A percentile compares a stretch with the other conserved stretches of the same genome.
phyloP scores from a whole-genome alignment of 2,888 invertebrate species.

The Myopa testacea region DNA sequence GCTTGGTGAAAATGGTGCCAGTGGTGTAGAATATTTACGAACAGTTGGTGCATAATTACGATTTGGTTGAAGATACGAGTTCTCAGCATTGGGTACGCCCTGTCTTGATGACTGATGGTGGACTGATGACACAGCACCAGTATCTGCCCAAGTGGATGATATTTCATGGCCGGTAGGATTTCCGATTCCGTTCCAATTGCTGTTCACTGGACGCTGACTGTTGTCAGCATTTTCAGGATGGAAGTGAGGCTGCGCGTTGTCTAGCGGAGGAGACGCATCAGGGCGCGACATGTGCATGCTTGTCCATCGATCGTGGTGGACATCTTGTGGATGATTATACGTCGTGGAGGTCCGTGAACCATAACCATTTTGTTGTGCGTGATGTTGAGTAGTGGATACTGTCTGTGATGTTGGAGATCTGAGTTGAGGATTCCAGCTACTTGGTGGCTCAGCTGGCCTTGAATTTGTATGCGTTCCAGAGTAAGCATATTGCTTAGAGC shows the following conservation, averaged over 20 bases:
- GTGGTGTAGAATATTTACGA: slow-evolving; percentile 53
- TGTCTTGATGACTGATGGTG: neutral
- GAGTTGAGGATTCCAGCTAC: slow-evolving; percentile 24
- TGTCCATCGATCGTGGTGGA: slow-evolving; percentile 58
- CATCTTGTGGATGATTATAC: neutral
- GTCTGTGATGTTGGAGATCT: slow-evolving; percentile 15
- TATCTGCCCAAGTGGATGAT: neutral
- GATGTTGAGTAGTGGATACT: slow-evolving; percentile 4
- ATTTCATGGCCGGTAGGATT: too few species aligned
- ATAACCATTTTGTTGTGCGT: slow-evolving; percentile 21
- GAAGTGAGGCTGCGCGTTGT: slow-evolving; percentile 12
- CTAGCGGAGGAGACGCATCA: slow-evolving; percentile 39
- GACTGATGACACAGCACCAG: neutral
- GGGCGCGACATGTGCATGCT: slow-evolving; percentile 63
- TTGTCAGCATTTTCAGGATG: neutral
- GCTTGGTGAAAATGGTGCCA: slow-evolving; percentile 56
- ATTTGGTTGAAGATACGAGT: slow-evolving; percentile 58
- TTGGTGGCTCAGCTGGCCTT: slow-evolving; percentile 14
- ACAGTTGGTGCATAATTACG: slow-evolving; percentile 58
- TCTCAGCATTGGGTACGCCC: slow-evolving; percentile 48
- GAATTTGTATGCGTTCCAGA: slow-evolving; percentile 29
- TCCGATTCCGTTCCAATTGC: slow-evolving; percentile 2
- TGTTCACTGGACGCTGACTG: neutral
- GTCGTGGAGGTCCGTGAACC: neutral
- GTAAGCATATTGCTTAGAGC: slow-evolving; percentile 45